Base-by-base conservation (phyloP, 2,113 vertebrate species). In the Tachysurus vachellii region DNA sequence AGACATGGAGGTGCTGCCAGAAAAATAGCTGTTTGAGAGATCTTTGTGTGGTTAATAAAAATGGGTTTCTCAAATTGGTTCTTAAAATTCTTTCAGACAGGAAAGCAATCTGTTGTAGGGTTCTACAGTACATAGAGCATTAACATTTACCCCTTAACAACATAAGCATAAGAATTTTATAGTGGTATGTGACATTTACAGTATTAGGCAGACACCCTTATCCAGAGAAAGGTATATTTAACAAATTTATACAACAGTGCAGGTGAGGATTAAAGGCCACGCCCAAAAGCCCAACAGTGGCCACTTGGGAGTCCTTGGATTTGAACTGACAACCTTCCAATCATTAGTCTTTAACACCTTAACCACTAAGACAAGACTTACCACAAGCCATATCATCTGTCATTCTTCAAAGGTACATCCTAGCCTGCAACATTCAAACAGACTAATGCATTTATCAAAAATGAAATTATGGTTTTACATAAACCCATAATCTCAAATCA, bases 391-490 rank as follows among this genome's bases (percentile, higher is more conserved):
- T 7, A 50, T 50, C 5, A 9, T 50, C 4, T 50, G 47, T 50
- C 5, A 50, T 50, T 50, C 95, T 99, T 62, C 98, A 98, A 93
- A 98, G 98, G 98, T 99, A 42, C 6, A 59, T 42, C 1, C 9
- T 71, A 21, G 50, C 28, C 53, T 84, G 53, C 19, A 5, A 84
- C 13, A 83, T 62, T 5, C 28, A 28, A 14, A 2, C 47, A n/a
- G 12, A 14, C 13, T n/a, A 77, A 28, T 28, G 53, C 47, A 53
- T 17, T n/a, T 53, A 80, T 11, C 9, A 57, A 31, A 36, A 16
- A 57, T 21, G 10, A 31, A 57, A 80, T 21, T 53, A 21, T 56
- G 0, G 7, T 7, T 56, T 57, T 56, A 13, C n/a, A 75, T 56
- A 31, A 80, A 4, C 9, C 8, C 31, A 31, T 80, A 17, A 31